A percentile compares a stretch with the other conserved stretches of the same genome.
phyloP scores from a whole-genome alignment of 2,113 vertebrate genomes.

The Hypanus sabinus region DNA sequence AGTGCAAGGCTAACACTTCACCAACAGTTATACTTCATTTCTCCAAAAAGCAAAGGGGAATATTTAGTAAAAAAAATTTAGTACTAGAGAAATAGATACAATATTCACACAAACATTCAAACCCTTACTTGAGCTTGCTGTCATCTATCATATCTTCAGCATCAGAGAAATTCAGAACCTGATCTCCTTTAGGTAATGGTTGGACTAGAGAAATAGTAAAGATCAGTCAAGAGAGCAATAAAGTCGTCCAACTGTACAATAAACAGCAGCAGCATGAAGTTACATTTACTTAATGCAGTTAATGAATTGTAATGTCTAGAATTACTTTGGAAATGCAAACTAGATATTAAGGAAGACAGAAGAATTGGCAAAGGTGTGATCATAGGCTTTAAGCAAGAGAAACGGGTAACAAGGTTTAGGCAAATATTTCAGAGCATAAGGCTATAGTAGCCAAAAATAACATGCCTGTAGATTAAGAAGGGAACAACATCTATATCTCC shows the following conservation, averaged over 20 bases:
- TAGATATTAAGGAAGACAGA: not conserved
- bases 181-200: conserved; percentile 88
- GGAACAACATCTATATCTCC: not conserved
- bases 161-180: conserved; percentile 90
- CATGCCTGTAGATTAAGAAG: not conserved
- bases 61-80: not conserved
- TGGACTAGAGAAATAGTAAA: conserved; percentile 66
- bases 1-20: not conserved
- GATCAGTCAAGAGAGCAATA: not conserved
- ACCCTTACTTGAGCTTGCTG: conserved; percentile 78
- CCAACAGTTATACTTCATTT: not conserved
- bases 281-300: not conserved
- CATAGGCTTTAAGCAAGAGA: not conserved
- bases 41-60: not conserved
- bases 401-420: not conserved
- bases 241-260: conserved; percentile 7
- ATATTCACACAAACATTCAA: not conserved
- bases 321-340: not conserved
- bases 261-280: not conserved
- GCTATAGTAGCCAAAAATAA: not conserved
- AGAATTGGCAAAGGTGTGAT: not conserved
- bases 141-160: conserved; percentile 91
- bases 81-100: not conserved
- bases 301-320: not conserved
- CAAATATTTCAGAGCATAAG: not conserved